Base-by-base conservation (phyloP, 2,113 vertebrate species). In the Epinephelus moara region DNA sequence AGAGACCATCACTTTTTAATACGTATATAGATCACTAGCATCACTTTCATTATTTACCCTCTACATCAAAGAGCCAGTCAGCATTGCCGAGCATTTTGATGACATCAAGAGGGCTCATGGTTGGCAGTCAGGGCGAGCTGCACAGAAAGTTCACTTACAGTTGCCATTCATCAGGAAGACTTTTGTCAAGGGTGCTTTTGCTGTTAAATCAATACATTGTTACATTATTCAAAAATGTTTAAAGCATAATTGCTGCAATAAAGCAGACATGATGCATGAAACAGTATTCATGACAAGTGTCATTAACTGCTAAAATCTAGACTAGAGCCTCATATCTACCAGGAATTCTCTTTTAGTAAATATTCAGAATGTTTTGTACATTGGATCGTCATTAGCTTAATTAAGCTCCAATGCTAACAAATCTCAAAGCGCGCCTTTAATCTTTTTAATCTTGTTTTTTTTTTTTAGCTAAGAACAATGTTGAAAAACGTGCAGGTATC, bases 11-110 rank as follows among this genome's bases (percentile, higher is more conserved):
- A 75, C 72, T 80, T 89, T 94, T 92, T 88, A 85, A 88, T 89
- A 87, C 15, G n/a, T 47, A 70, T 83, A 89, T 83, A 81, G 88
- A 91, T 92, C 90, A 81, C 81, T 57, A 70, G 80, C 78, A 83
- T 88, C 85, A 80, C 85, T 85, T 92, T 86, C 86, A 93, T 92
- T 91, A 91, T 92, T 91, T 92, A 72, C 73, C 52, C 37, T 69
- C 78, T 77, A 74, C 72, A 84, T 88, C 82, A 87, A 89, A 89
- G 70, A 82, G 86, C 88, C 77, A 88, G 84, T 83, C 86, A 92
- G 86, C 85, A 80, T 64, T 50, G 78, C 88, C 62, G 74, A 85
- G 70, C 88, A 86, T 92, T 92, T 92, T 91, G 89, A 92, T 94
- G 60, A 87, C 89, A 88, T 90, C 77, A 82, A 91, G 83, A 80